phyloP scores from a whole-genome alignment of 2,888 invertebrate genomes.

The Calliopum simillimum region DNA sequence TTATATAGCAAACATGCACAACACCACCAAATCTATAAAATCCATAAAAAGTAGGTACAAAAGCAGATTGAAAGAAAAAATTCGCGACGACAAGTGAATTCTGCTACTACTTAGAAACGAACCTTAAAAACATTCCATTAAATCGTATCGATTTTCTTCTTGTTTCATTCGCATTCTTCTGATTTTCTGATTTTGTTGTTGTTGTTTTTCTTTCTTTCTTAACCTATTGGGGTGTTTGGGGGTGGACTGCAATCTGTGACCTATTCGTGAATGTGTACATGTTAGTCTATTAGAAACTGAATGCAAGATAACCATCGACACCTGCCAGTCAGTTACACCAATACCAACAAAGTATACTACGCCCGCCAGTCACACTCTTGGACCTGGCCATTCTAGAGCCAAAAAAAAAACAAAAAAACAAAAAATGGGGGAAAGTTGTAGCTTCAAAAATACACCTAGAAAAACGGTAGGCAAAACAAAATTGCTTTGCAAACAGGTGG shows the following conservation, averaged over 20 bases:
- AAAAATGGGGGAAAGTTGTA: not conserved
- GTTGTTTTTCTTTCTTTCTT: conserved; percentile 2
- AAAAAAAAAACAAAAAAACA: not conserved
- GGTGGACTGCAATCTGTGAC: not conserved
- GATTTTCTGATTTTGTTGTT: not conserved
- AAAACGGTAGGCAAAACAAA: not conserved
- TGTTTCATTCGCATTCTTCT: conserved; percentile 7
- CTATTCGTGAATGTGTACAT: conserved; percentile 23
- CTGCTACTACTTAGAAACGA: conserved; percentile 9
- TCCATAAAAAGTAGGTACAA: too few species aligned
- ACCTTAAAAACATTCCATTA: conserved; percentile 6
- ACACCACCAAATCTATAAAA: not conserved
- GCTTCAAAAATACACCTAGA: not conserved
- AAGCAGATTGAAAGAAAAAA: too few species aligned
- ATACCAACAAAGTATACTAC: not conserved
- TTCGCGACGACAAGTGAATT: not conserved
- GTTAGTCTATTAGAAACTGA: conserved; percentile 15
- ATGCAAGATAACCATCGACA: conserved; percentile 19
- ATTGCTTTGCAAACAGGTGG: not conserved
- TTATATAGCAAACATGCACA: not conserved
- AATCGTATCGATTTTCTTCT: conserved; percentile 31
- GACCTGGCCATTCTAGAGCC: conserved; percentile 7
- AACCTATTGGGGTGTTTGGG: not conserved
- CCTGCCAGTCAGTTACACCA: conserved; percentile 5
- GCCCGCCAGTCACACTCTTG: not conserved